Evolutionary conservation across 1,140 invertebrate genomes (phyloP).

Genomic region (Meloidogyne floridensis): DNA sequence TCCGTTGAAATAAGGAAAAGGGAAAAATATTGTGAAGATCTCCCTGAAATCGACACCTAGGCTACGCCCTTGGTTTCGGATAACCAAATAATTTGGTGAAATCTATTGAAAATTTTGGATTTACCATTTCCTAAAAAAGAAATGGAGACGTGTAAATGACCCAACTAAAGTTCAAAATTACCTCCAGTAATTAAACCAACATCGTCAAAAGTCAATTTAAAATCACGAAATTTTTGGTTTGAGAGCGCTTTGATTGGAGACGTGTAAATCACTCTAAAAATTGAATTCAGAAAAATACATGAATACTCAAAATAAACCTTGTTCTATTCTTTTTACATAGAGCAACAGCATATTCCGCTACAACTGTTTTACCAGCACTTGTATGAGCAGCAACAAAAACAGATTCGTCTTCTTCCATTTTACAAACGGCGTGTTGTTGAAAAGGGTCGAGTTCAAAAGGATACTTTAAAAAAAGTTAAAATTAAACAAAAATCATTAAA

Average conservation of each 20-base stretch:
- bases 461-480: slow-evolving; percentile 69
- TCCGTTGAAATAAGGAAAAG: no score
- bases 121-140: no score
- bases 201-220: slow-evolving; percentile 78
- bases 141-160: no score
- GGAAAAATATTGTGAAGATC: no score
- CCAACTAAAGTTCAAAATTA: slow-evolving; percentile 22
- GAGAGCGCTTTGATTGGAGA: slow-evolving; percentile 98
- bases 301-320: slow-evolving; percentile 69
- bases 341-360: slow-evolving; percentile 95
- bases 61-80: no score
- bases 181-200: slow-evolving; percentile 94
- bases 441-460: slow-evolving; percentile 94
- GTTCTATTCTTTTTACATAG: slow-evolving; percentile 88
- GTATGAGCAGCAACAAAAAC: slow-evolving; percentile 99
- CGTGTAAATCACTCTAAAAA: slow-evolving; percentile 87
- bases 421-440: slow-evolving; percentile 91
- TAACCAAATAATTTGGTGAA: no score
- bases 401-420: slow-evolving; percentile 87
- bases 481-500: background rate
- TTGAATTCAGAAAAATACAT: no score
- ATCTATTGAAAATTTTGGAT: no score
- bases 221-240: slow-evolving; percentile 98
- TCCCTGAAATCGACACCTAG: no score
- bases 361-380: slow-evolving; percentile 97